Evolutionary conservation across 2,888 invertebrate species (phyloP), one percentile per base, ranked within the genome.

Genomic region (Dromius quadrimaculatus): DNA sequence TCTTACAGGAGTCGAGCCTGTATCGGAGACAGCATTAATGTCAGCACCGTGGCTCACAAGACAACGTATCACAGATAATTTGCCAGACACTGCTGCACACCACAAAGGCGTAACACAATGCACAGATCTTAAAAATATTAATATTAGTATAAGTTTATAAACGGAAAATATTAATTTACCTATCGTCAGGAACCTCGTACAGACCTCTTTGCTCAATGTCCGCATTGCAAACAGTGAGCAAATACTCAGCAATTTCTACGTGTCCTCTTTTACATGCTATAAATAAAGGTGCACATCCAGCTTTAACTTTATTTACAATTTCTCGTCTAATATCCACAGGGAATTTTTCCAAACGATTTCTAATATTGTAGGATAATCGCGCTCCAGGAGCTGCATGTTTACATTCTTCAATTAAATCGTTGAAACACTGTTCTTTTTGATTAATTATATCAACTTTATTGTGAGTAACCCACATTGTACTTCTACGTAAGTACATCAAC

Each of bases 1-100:
- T 76, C 96, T 87, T 70, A 95, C 93, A 6, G 95, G 93, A 63
- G 94, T 93, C 6, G 94, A 95, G 72, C 95, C 94, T 20, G 92
- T 90, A 84, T 95, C 95, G 0, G 93, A 93, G 43, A 90, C 87
- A 38, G 94, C 92, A 85, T 96, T 91, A n/a, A 96, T 88, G 78
- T 91, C 87, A 34, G 95, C 95, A 71, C 92, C 93, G 76, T 92
- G 89, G 71, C 88, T 86, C 15, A 93, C 87, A 68, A 97, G 86
- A 80, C 89, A 90, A 79, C 91, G 90, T 61, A 96, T 89, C 74
- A 93, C 91, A 41, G 86, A 85, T 9, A 94, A 81, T 75, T 91
- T 90, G 9, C 95, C 95, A 3, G 92, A 90, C 1, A 96, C 96
- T 2, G 95, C 92, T 1, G 96, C 95, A 84, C 92, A 92, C 97